Percentiles rank a stretch among this genome's conserved stretches.
Evolutionary conservation across 1,140 invertebrate genomes (phyloP).

Genomic region (Lepidotrigona ventralis): DNA sequence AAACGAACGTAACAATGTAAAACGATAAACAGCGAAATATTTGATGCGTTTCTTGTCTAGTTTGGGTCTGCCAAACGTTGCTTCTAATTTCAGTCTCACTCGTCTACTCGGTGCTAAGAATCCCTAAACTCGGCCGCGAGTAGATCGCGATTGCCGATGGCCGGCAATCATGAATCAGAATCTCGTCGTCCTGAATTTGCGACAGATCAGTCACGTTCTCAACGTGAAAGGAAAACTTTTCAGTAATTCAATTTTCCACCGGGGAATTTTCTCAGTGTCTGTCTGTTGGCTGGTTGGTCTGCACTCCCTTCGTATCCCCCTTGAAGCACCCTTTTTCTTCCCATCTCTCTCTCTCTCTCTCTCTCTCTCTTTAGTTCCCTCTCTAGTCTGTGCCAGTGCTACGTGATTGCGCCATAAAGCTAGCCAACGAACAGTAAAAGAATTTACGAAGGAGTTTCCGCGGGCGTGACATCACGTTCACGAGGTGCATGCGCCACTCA

Average conservation of each 20-base stretch:
- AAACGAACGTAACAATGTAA: no score
- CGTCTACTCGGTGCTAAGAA: no score
- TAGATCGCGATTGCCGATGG: not conserved
- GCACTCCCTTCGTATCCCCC: not conserved
- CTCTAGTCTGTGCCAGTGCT: not conserved
- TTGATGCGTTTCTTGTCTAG: no score
- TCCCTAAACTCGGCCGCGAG: no score
- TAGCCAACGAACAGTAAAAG: slow-evolving; percentile 4
- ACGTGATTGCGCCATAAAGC: slow-evolving; percentile 49
- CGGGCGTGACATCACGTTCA: slow-evolving; percentile 47
- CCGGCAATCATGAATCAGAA: slow-evolving; percentile 12
- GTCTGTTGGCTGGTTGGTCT: not conserved
- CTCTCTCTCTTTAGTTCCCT: slow-evolving; percentile 4
- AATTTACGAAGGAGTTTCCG: slow-evolving; percentile 44
- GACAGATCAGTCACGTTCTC: slow-evolving; percentile 22
- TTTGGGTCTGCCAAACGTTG: no score
- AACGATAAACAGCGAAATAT: no score
- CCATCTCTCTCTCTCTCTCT: not conserved
- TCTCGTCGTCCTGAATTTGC: not conserved
- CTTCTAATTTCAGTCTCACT: no score
- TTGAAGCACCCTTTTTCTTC: slow-evolving; percentile 20
- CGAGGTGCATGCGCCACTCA: slow-evolving; percentile 20
- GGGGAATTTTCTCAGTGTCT: not conserved
- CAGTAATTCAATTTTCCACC: slow-evolving; percentile 35
- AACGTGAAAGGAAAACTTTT: slow-evolving; percentile 7